Base-by-base conservation (phyloP, 2,113 vertebrate species). In the Symphodus melops region DNA sequence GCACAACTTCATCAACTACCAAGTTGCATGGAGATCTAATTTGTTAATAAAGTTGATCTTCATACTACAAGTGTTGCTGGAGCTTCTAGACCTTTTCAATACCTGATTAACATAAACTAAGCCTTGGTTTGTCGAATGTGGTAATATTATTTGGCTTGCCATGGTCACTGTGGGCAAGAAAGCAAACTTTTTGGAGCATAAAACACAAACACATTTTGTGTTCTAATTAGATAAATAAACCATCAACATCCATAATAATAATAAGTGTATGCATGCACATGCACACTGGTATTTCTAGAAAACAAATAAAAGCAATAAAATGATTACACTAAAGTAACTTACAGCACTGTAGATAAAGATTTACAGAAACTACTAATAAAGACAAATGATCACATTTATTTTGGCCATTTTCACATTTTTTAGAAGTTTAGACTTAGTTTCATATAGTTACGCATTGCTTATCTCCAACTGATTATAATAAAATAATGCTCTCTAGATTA, bases 311-410 rank as follows among this genome's bases (percentile, higher is more conserved):
- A 58, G 13, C 2, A 25, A 57, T 61, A 7, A 2, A 48, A 48
- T 7, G 17, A 48, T 17, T 39, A 62, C 16, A 8, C 11, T 17
- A 19, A 68, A 14, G 13, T 54, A 9, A 68, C n/a, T 25, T 8
- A 62, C 28, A 65, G n/a, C 60, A 58, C 51, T 55, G 10, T 8
- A 48, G 51, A 56, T 16, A 9, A 68, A 46, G 3, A 39, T 55
- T 55, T 55, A 48, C 46, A 51, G 53, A 49, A 14, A 66, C 11
- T 20, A 19, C 6, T 42, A 23, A 4, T 2, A 13, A 53, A 53
- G 14, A 54, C 8, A 7, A 54, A 20, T 1, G 7, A 1, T 48
- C 17, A 46, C 49, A 49, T 23, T 42, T 21, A 23, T 37, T 14
- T 49, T 25, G 33, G 12, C 33, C 46, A 28, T 28, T 51, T 51